Base-by-base conservation (phyloP, 2,113 vertebrate species). In the Epinephelus lanceolatus region DNA sequence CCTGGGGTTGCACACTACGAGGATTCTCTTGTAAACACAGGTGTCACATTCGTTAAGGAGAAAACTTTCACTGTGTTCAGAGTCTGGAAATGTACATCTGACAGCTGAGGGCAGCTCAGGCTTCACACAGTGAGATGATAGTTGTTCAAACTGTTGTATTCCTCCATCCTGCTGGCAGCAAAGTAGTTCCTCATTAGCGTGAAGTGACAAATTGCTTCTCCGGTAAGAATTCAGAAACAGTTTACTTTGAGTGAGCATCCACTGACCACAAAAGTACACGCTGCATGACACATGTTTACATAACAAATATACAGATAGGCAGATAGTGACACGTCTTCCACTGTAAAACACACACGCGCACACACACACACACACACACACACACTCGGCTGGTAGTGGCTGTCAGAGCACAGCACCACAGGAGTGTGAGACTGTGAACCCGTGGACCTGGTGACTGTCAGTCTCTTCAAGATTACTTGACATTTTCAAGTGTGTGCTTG, bases 371-470 rank as follows among this genome's bases (percentile, higher is more conserved):
- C 27, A 59, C 52, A 61, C 33, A 57, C 73, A 25, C 19, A 60
- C 13, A 67, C 57, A 52, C 4, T 11, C 3, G 45, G 30, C 40
- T 68, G 59, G 15, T 21, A 45, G 47, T 33, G 33, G 63, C 69
- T 72, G 85, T 74, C 63, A 73, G 6, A 51, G 42, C 40, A 30
- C 23, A 0, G 42, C 45, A 59, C 37, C 47, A 56, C 15, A 1
- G 56, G 71, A 53, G 40, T 17, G 56, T 75, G 70, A 71, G 56
- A 60, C 70, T 42, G 62, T 73, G 85, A 84, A 65, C 49, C 27
- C 37, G 63, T 71, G 61, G 62, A 75, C 75, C 78, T 67, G 69
- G 47, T 81, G 49, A 77, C 77, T 80, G 85, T 87, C 88, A 86
- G 19, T 56, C 51, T 62, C 66, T 37, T 63, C 74, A 79, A 73